phyloP scores from a whole-genome alignment of 2,888 invertebrate species.

The Nezara viridula region DNA sequence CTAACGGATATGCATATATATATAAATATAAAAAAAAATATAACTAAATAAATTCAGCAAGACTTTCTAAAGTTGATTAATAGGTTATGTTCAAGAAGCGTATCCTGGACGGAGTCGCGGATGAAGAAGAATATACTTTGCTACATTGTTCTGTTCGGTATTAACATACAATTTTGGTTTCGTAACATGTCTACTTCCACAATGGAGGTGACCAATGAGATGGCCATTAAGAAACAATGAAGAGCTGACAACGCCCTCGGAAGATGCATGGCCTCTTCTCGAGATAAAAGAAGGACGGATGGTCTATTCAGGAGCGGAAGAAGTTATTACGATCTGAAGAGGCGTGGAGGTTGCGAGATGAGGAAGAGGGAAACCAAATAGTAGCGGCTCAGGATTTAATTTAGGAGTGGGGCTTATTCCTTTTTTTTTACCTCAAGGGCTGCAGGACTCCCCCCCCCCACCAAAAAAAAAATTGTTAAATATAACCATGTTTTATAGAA shows the following conservation, averaged over 20 bases:
- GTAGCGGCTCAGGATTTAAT: no score
- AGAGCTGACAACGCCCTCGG: neutral
- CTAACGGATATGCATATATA: neutral
- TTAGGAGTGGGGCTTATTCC: no score
- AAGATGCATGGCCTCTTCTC: neutral
- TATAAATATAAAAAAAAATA: no score
- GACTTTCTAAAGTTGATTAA: neutral
- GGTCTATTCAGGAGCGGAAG: neutral
- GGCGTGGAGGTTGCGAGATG: neutral
- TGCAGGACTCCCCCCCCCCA: no score
- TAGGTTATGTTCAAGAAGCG: neutral
- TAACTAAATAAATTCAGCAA: neutral
- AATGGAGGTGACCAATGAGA: slow-evolving; percentile 16
- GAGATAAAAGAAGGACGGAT: slow-evolving; percentile 18
- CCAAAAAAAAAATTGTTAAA: no score
- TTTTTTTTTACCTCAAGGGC: no score
- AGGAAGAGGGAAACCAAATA: no score
- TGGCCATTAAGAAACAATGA: neutral
- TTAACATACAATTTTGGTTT: slow-evolving; percentile 21
- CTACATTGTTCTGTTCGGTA: neutral
- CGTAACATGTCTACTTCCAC: neutral
- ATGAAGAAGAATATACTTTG: neutral
- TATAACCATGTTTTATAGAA: no score
- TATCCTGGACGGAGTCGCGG: neutral
- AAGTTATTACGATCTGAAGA: neutral